Conservation (phyloP, 2,113 vertebrate genomes). For the Myotis lucifugus region DNA sequence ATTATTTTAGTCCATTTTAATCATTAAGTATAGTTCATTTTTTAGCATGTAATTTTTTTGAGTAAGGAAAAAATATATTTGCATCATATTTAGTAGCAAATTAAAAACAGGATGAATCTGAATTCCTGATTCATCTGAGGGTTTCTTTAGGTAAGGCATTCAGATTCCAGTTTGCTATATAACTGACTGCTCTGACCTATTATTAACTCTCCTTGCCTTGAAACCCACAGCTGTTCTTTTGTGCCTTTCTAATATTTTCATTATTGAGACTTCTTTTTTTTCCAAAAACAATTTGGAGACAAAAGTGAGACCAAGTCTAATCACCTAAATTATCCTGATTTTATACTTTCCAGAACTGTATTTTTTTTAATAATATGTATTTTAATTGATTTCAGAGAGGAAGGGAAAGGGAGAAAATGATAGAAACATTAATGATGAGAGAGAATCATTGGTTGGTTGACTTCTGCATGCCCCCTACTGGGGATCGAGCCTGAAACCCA, state of each 20-base stretch:
- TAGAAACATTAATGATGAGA: too few relatives aligned
- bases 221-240: not conserved
- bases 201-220: not conserved
- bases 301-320: not conserved
- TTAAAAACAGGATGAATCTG: conserved; percentile 20
- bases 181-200: not conserved
- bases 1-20: not conserved
- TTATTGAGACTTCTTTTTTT: not conserved
- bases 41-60: not conserved
- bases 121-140: not conserved
- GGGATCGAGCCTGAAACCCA: too few relatives aligned
- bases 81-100: not conserved
- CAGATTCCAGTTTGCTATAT: not conserved
- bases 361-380: too few relatives aligned
- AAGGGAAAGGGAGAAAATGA: too few relatives aligned
- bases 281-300: not conserved
- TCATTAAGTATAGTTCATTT: not conserved
- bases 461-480: too few relatives aligned
- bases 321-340: not conserved
- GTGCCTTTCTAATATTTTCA: not conserved
- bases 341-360: not conserved
- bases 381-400: too few relatives aligned
- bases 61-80: not conserved
- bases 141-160: not conserved
- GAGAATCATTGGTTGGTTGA: too few relatives aligned